Percentiles rank a stretch among this genome's conserved stretches.
Evolutionary conservation across 1,140 invertebrate species (phyloP).

Genomic region (Scylla paramamosain): DNA sequence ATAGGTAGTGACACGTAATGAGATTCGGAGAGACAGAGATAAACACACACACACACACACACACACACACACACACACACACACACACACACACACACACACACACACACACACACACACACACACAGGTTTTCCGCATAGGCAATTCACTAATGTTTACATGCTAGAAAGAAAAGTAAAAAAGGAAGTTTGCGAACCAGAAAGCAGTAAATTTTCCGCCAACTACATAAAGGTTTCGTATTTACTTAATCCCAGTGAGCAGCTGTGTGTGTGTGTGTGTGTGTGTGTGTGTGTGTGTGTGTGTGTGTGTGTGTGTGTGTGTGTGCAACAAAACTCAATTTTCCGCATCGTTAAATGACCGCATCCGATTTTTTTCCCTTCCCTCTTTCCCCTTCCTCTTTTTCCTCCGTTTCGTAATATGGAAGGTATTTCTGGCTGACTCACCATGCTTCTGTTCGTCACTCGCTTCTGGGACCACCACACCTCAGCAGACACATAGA

Average conservation of each 20-base stretch:
- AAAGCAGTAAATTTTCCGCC: not conserved
- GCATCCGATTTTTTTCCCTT: not conserved
- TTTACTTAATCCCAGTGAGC: not conserved
- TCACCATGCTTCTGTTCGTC: not conserved
- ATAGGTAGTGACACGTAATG: too few species aligned
- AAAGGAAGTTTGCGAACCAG: not conserved
- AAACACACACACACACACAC: not conserved
- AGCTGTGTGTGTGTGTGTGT: not conserved
- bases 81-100: not conserved
- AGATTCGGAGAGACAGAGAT: too few species aligned
- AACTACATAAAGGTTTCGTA: not conserved
- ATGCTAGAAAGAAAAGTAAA: too few species aligned
- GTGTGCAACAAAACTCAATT: not conserved
- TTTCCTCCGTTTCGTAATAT: not conserved
- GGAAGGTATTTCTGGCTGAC: not conserved
- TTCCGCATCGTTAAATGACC: not conserved
- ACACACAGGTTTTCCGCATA: too few species aligned
- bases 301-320: too few species aligned
- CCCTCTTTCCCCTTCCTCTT: not conserved
- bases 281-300: slow-evolving; percentile 4
- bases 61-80: not conserved
- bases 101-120: not conserved
- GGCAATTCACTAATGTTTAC: too few species aligned
- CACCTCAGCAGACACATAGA: not conserved
- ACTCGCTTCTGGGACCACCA: not conserved